Evolutionary conservation across 2,888 invertebrate genomes (phyloP), one percentile per base, ranked within the genome.

Genomic region (Xestobium rufovillosum): DNA sequence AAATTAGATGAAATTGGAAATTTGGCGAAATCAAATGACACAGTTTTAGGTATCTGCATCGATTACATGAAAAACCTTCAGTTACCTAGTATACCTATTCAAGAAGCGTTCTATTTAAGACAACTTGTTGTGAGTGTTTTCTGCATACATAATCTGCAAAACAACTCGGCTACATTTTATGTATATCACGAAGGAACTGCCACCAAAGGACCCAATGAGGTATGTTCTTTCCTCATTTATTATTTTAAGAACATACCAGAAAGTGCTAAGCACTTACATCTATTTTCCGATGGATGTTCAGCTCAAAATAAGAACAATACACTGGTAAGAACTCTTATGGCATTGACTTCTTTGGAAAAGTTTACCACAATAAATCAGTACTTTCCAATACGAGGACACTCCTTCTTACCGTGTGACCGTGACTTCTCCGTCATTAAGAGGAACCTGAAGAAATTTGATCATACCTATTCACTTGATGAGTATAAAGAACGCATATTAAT

Each of bases 21-120:
- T 43, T 38, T 27, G 3, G n/a, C n/a, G n/a, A 16, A 4, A 14
- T 11, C 16, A 9, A 4, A 29, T 9, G 26, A 29, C 14, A 29
- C 32, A 25, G 29, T 35, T 19, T 31, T 28, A 12, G 45, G 41
- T 12, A 39, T 48, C 6, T 6, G 3, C n/a, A 42, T 44, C 15
- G 42, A 47, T 33, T 48, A 26, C 19, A 47, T 45, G 42, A 43
- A 48, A 31, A 47, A 48, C 25, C 28, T 43, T 6, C 45, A 42
- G 6, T 17, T 47, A 9, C 45, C 43, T 1, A n/a, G 11, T n/a
- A 32, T 47, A n/a, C 46, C 48, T 12, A 47, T 48, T 1, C 50
- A 48, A 31, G 42, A 46, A 14, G 34, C 43, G n/a, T 47, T 51
- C 31, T 48, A 51, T 34, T 16, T 39, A 2, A 17, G 47, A 12